phyloP scores from a whole-genome alignment of 1,140 invertebrate genomes.

The Lasioglossum albipes region DNA sequence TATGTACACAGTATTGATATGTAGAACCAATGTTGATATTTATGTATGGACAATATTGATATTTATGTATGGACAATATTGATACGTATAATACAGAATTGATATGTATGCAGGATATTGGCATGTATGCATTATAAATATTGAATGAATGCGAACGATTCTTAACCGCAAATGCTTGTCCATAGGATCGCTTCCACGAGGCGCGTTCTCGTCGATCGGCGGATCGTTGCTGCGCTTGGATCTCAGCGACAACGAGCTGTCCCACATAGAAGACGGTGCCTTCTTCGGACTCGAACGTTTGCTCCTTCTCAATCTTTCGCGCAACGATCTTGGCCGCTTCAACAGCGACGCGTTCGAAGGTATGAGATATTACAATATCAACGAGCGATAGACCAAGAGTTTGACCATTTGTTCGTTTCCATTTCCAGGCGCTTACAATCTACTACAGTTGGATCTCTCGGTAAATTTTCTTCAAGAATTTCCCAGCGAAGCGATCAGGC shows the following conservation, averaged over 20 bases:
- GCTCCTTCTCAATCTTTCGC: slow-evolving; percentile 85
- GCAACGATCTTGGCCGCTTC: slow-evolving; percentile 87
- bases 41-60: too few relatives aligned
- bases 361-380: slow-evolving; percentile 45
- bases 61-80: too few relatives aligned
- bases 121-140: neutral
- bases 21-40: too few relatives aligned
- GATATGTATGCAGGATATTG: too few relatives aligned
- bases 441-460: slow-evolving; percentile 90
- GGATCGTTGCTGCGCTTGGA: slow-evolving; percentile 85
- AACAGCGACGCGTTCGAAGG: slow-evolving; percentile 91
- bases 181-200: slow-evolving; percentile 83
- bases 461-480: slow-evolving; percentile 92
- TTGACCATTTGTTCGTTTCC: neutral
- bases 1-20: too few relatives aligned
- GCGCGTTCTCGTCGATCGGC: slow-evolving; percentile 83
- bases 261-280: slow-evolving; percentile 86
- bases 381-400: too few relatives aligned
- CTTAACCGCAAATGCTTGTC: neutral
- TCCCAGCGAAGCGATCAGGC: slow-evolving; percentile 87
- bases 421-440: slow-evolving; percentile 83
- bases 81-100: too few relatives aligned
- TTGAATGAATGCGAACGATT: neutral
- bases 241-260: slow-evolving; percentile 88
- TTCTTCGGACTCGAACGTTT: slow-evolving; percentile 85